phyloP scores from a whole-genome alignment of 2,888 invertebrate species.

The Stenichneumon culpator region DNA sequence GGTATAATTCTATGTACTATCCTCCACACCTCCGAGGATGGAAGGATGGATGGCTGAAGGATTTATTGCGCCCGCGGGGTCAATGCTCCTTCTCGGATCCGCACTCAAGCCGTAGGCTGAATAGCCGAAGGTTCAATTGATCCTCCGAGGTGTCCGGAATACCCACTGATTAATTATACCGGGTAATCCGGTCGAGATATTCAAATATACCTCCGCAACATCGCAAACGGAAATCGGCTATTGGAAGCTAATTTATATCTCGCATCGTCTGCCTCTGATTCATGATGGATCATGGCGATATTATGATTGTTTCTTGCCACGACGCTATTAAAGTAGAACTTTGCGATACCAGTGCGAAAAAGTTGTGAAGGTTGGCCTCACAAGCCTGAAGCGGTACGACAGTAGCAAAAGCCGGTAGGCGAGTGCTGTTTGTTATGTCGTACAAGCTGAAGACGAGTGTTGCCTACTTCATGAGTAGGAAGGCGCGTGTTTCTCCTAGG shows the following conservation, averaged over 20 bases:
- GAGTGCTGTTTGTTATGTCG: too few relatives aligned
- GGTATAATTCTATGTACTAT: slow-evolving; percentile 7
- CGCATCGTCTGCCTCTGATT: background rate
- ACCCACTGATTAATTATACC: slow-evolving; percentile 48
- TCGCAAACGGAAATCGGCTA: background rate
- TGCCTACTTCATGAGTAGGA: too few relatives aligned
- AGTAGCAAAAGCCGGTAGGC: too few relatives aligned
- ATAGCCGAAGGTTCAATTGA: slow-evolving; percentile 25
- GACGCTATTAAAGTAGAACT: too few relatives aligned
- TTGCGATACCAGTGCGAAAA: too few relatives aligned
- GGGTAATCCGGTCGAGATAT: slow-evolving; percentile 14
- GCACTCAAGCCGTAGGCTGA: background rate
- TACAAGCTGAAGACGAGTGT: too few relatives aligned
- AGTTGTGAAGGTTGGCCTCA: too few relatives aligned
- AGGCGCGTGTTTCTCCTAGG: too few relatives aligned
- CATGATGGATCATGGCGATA: too few relatives aligned
- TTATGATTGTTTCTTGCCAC: too few relatives aligned
- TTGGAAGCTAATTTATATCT: background rate
- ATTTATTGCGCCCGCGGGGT: slow-evolving; percentile 49
- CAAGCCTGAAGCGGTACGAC: too few relatives aligned
- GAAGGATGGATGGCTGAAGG: slow-evolving; percentile 40
- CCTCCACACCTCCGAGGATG: background rate
- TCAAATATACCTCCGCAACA: background rate
- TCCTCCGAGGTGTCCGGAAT: slow-evolving; percentile 18
- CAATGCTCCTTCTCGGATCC: slow-evolving; percentile 32